Evolutionary conservation across 2,888 invertebrate genomes (phyloP), one percentile per base, ranked within the genome.

Genomic region (Drosophila aldrichi): DNA sequence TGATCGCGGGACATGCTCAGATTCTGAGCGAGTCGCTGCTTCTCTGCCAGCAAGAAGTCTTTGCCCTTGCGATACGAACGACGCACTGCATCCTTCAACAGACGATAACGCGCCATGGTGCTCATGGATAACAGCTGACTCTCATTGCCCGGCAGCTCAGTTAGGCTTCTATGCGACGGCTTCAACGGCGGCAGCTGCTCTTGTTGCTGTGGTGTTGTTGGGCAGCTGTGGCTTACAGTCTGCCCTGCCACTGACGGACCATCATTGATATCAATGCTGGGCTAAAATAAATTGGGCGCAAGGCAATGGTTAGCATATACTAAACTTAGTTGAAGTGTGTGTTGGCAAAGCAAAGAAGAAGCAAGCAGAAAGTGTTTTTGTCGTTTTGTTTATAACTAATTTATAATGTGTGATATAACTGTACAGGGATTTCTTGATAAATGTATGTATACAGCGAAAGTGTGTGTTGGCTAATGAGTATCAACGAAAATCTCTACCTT

Each of bases 401-500:
- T 49, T 38, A 49, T 44, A 51, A 51, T 36, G 49, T 40, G 34
- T 18, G 52, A 34, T 55, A 34, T 89, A 70, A 81, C 79, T 88
- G 85, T 82, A 60, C 61, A 64, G 59, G 57, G 65, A 22, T 56
- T 14, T 63, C 57, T 49, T 54, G 38, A 44, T 49, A 48, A 41
- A 55, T 58, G 32, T 62, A 40, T 81, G 78, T 64, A 52, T 73
- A 79, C 64, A 75, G 44, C 36, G 44, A 44, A 36, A 46, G 22
- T 57, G 57, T 46, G 46, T 25, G 25, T 25, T 40, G 49, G 18
- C 66, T 82, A 92, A 81, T 91, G 88, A 59, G 92, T 90, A 79
- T 92, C 90, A 82, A 92, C 79, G 82, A 91, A 92, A 84, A 92
- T 79, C 80, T 92, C 92, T 92, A 92, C 92, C 92, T 92, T 92